phyloP scores from a whole-genome alignment of 2,113 vertebrate genomes.

The western clawed frog (Xenopus tropicalis) region UCB_Xtro_10.0 CM004448.2:101690501-101691000 shows the following conservation, averaged over 20 bases:
- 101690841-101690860: constrained; percentile 32
- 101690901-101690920: background rate
- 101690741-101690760: constrained; percentile 23
- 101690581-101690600: too few relatives aligned
- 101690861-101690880: constrained; percentile 18
- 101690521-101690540: too few relatives aligned
- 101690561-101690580: too few relatives aligned
- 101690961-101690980: background rate
- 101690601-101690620: too few relatives aligned
- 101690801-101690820: constrained; percentile 23
- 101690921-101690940: background rate
- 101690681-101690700: constrained; percentile 9
- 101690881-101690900: constrained; percentile 25
- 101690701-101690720: constrained; percentile 8
- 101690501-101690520: too few relatives aligned
- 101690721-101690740: constrained; percentile 22
- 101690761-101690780: constrained; percentile 34
- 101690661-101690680: constrained; percentile 8
- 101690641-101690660: constrained; percentile 12
- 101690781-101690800: constrained; percentile 8
- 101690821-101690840: constrained; percentile 30
- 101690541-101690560: too few relatives aligned
- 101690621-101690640: too few relatives aligned
- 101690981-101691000: too few relatives aligned
- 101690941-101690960: background rate